phyloP scores from a whole-genome alignment of 2,888 invertebrate species.

The Stenolophus ochropezus region DNA sequence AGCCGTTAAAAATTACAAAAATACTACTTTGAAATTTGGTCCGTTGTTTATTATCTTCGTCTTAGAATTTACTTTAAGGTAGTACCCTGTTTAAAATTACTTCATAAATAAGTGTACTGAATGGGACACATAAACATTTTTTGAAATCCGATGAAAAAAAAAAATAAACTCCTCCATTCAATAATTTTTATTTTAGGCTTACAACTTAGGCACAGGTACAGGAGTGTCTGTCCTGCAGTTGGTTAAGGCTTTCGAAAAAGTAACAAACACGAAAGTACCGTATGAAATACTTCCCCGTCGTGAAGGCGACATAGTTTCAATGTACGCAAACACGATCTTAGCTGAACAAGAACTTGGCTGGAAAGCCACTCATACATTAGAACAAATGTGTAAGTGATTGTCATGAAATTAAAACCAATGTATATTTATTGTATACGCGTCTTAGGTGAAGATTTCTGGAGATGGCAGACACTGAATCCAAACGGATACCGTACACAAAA shows the following conservation, averaged over 20 bases:
- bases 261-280: conserved; percentile 86
- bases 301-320: conserved; percentile 91
- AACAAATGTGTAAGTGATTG: conserved; percentile 89
- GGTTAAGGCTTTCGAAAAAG: conserved; percentile 90
- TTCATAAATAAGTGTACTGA: too few relatives aligned
- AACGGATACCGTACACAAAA: conserved; percentile 82
- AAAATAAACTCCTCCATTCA: too few relatives aligned
- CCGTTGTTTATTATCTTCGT: neutral
- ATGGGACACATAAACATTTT: too few relatives aligned
- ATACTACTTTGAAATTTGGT: conserved; percentile 5
- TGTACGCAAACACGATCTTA: conserved; percentile 90
- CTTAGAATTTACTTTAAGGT: neutral
- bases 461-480: conserved; percentile 95
- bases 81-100: conserved; percentile 6
- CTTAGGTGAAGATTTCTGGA: conserved; percentile 91
- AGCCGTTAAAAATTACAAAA: conserved; percentile 16
- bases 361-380: conserved; percentile 85
- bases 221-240: conserved; percentile 93
- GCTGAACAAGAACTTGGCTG: conserved; percentile 90
- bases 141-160: too few relatives aligned
- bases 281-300: conserved; percentile 85
- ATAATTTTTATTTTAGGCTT: conserved; percentile 77
- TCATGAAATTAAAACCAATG: neutral
- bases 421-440: neutral
- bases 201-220: conserved; percentile 94